These are phyloP conservation scores for Drosophila longiperda DNA, from an alignment of 2,888 invertebrate species.

Conservation along the genomic window DNA sequence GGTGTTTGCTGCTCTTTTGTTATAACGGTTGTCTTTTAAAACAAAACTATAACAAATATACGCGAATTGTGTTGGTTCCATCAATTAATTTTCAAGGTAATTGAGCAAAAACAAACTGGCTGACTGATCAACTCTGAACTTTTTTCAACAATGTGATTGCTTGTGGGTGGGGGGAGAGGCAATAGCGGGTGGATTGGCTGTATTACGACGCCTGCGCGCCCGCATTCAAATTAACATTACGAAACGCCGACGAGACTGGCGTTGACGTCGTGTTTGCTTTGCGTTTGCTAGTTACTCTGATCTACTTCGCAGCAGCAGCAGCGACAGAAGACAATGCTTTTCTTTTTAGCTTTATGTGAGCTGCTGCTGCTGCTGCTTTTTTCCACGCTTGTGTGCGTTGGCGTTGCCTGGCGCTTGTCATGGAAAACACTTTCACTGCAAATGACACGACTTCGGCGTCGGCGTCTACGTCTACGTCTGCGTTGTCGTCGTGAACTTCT, in stretches of 20 bases:
- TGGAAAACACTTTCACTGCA: conserved; percentile 84
- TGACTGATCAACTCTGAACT: conserved; percentile 76
- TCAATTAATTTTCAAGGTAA: conserved; percentile 14
- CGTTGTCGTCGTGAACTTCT: conserved; percentile 49
- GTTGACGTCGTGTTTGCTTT: conserved; percentile 62
- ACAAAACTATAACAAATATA: neutral
- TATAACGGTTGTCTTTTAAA: neutral
- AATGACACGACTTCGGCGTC: conserved; percentile 70
- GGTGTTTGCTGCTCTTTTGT: neutral
- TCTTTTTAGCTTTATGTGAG: conserved; percentile 62
- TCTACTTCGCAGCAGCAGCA: conserved; percentile 62
- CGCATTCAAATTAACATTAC: conserved; percentile 55
- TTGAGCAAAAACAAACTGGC: conserved; percentile 15
- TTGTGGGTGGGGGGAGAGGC: neutral
- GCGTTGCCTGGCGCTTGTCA: conserved; percentile 65
- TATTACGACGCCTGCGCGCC: conserved; percentile 69
- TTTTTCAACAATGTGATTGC: conserved; percentile 41
- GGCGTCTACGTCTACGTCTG: conserved; percentile 16
- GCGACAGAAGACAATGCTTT: conserved; percentile 72
- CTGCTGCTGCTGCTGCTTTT: conserved; percentile 30
- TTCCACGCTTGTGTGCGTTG: conserved; percentile 74
- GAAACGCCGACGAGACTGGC: conserved; percentile 53
- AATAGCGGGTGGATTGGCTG: conserved; percentile 18
- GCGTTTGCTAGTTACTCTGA: conserved; percentile 56
- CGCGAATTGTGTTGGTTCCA: conserved; percentile 3